Base-by-base conservation (phyloP, 2,888 invertebrate genomes). In the Parapristionchus giblindavisi region DNA sequence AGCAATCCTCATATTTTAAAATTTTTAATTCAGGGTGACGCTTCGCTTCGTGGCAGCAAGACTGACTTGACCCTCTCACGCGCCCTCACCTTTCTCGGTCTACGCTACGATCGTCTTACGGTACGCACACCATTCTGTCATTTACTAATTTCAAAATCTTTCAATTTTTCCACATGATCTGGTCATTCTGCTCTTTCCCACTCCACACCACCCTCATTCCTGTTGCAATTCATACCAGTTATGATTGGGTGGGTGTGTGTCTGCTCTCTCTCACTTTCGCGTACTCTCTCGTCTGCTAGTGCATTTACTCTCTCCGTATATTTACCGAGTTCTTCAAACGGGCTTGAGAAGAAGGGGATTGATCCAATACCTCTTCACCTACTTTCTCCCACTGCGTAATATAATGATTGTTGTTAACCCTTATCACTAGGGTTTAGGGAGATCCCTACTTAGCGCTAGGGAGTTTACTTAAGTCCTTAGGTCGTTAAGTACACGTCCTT, bases 291-390 rank as follows among this genome's bases (percentile, higher is more conserved):
- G 63, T 36, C 17, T 40, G 61, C 40, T 61, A 65, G 63, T 43
- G 29, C 63, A 43, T 65, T 65, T 65, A 40, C 43, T 43, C 17
- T 14, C 27, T 21, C 40, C 8, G 5, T 29, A 32, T 61, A 43
- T 65, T 65, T 65, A 43, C 63, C 43, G 43, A 43, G 63, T 65
- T 65, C 63, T 65, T 32, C 43, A 65, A 65, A 65, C 63, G 63
- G 43, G 63, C 48, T 43, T 36, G 11, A 2, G 3, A 17, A 29
- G 43, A 29, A 4, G 36, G 63, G 32, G 43, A 43, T 65, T 65
- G 43, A 65, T 65, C 63, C 63, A 29, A 17, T n/a, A n/a, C n/a
- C 38, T 61, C 61, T 65, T 65, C 63, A 65, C 63, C 63, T 65
- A 65, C 63, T 65, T 65, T 65, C 43, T 43, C 48, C 43, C 63